Percentiles rank a stretch among this genome's conserved stretches.
Conservation (phyloP, 2,797 vertebrate genomes). For the Sebastes oblongus region DNA sequence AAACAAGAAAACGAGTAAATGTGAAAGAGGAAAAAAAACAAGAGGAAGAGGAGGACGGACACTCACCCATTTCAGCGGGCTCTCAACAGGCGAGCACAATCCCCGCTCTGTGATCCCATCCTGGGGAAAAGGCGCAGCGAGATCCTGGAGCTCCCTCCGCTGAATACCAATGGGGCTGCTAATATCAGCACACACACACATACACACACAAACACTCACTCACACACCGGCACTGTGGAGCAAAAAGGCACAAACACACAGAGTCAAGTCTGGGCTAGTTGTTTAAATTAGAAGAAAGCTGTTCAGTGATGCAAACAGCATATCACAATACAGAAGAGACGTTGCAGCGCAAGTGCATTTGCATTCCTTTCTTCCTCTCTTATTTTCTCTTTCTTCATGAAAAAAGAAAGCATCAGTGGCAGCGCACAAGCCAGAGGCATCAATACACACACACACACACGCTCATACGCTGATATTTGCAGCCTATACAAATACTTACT, state of each 20-base stretch:
- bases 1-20: slow-evolving; percentile 37
- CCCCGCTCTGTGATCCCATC: slow-evolving; percentile 86
- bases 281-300: slow-evolving; percentile 31
- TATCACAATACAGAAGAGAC: slow-evolving; percentile 27
- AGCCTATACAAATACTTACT: slow-evolving; percentile 67
- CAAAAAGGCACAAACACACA: slow-evolving; percentile 57
- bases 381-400: slow-evolving; percentile 48
- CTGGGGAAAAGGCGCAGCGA: slow-evolving; percentile 81
- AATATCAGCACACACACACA: slow-evolving; percentile 72
- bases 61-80: slow-evolving; percentile 79
- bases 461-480: slow-evolving; percentile 49
- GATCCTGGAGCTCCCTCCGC: slow-evolving; percentile 79
- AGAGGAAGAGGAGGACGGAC: slow-evolving; percentile 41
- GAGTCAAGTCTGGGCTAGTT: slow-evolving; percentile 67
- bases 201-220: slow-evolving; percentile 59
- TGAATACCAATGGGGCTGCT: slow-evolving; percentile 86
- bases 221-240: slow-evolving; percentile 68
- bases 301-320: slow-evolving; percentile 21
- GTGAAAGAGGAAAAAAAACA: slow-evolving; percentile 40
- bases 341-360: slow-evolving; percentile 58
- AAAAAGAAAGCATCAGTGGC: slow-evolving; percentile 54
- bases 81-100: slow-evolving; percentile 83
- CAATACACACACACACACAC: slow-evolving; percentile 20
- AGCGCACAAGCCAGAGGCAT: slow-evolving; percentile 39
- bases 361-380: slow-evolving; percentile 30